Percentiles rank a stretch among this genome's conserved stretches.
phyloP scores from a whole-genome alignment of 2,888 invertebrate species.

The Lutraria lutraria region DNA sequence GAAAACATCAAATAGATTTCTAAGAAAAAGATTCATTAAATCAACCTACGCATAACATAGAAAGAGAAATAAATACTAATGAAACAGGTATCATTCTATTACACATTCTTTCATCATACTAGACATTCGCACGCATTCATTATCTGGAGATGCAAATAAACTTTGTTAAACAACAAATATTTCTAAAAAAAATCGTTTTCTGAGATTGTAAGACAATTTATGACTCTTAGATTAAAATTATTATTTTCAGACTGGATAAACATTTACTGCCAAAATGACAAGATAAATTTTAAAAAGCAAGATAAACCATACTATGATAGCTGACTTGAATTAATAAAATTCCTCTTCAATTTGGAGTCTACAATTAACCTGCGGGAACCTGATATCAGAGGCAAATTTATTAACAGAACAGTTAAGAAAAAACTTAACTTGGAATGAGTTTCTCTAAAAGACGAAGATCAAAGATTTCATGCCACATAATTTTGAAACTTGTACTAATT shows the following conservation, averaged over 20 bases:
- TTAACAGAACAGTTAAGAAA: neutral
- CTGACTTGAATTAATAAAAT: neutral
- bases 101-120: neutral
- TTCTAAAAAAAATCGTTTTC: neutral
- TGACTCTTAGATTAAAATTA: neutral
- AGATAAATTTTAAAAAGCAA: neutral
- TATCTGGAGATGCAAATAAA: neutral
- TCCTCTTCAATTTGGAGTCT: neutral
- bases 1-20: neutral
- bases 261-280: neutral
- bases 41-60: neutral
- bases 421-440: neutral
- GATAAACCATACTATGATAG: neutral
- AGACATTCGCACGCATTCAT: neutral
- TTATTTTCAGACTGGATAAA: neutral
- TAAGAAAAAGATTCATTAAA: neutral
- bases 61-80: neutral
- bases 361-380: neutral
- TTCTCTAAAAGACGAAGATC: neutral
- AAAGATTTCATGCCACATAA: neutral
- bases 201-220: neutral
- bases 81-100: neutral
- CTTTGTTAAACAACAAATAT: neutral
- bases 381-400: neutral
- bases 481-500: neutral